Base-by-base conservation (phyloP, 2,888 invertebrate genomes). In the Parnassius orleans region DNA sequence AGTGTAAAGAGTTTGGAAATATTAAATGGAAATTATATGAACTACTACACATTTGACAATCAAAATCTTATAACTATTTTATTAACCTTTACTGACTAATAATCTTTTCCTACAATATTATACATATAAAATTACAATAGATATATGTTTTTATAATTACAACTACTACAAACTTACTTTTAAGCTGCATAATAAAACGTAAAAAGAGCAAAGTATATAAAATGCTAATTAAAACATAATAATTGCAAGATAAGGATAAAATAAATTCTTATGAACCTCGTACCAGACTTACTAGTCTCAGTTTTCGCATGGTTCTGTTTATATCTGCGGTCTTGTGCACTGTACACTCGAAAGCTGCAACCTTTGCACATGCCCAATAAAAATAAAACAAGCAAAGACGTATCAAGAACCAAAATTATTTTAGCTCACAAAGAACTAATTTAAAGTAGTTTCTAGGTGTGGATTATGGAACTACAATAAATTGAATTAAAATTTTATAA, bases 291-390 rank as follows among this genome's bases (percentile, higher is more conserved):
- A 70, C 68, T 50, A 60, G 50, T 14, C 10, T 55, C 33, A 43
- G 44, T 52, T 54, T 65, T 65, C 55, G 50, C 54, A 54, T 53
- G 10, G 14, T 33, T 51, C 43, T 59, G 51, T 53, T 61, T 54
- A 53, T 15, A 9, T 41, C 48, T 43, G 52, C 19, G n/a, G 46
- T 11, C 60, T 48, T 57, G 51, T 46, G 51, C 54, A 47, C 52
- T 66, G 66, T 64, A 68, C 33, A 73, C 67, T 61, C 71, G 72
- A 61, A 74, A 72, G 42, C 68, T 65, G 61, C 71, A 65, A 53
- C 69, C 78, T 79, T 73, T 61, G 70, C 67, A 67, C 57, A 68
- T 56, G 65, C 53, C 60, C 60, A 64, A 71, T 42, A 68, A 60
- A 68, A 46, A 51, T 9, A 47, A 41, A 15, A 48, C 14, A 46